These are phyloP conservation scores for Agriopis leucophaearia DNA, from an alignment of 2,888 invertebrate species.

Conservation along the genomic window DNA sequence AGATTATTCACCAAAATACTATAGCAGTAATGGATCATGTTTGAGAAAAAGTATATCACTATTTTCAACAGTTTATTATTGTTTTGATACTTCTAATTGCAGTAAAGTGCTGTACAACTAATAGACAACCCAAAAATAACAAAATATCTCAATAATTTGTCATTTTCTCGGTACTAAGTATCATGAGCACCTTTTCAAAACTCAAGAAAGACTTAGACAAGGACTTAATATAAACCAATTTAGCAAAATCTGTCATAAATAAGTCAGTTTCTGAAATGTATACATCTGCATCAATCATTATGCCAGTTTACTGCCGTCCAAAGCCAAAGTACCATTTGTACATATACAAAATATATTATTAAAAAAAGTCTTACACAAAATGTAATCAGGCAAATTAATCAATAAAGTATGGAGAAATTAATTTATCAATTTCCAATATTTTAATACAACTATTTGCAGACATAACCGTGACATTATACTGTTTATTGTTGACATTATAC, in stretches of 20 bases:
- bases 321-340: no score
- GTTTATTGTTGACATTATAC: no score
- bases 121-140: not conserved
- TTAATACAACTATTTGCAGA: no score
- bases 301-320: no score
- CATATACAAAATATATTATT: no score
- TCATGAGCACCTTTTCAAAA: conserved; percentile 6
- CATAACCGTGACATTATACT: no score
- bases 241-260: not conserved
- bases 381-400: no score
- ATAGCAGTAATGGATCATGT: not conserved
- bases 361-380: no score
- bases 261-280: not conserved
- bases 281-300: not conserved
- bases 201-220: conserved; percentile 1
- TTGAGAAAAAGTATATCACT: not conserved
- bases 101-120: not conserved
- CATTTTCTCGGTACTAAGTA: not conserved
- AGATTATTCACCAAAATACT: not conserved
- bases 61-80: not conserved
- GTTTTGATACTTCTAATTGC: conserved; percentile 1
- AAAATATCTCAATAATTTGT: not conserved
- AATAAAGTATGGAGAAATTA: no score
- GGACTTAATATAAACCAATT: not conserved
- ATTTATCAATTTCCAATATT: no score